phyloP scores from a whole-genome alignment of 2,888 invertebrate genomes.

The Scaptomyza flava region DNA sequence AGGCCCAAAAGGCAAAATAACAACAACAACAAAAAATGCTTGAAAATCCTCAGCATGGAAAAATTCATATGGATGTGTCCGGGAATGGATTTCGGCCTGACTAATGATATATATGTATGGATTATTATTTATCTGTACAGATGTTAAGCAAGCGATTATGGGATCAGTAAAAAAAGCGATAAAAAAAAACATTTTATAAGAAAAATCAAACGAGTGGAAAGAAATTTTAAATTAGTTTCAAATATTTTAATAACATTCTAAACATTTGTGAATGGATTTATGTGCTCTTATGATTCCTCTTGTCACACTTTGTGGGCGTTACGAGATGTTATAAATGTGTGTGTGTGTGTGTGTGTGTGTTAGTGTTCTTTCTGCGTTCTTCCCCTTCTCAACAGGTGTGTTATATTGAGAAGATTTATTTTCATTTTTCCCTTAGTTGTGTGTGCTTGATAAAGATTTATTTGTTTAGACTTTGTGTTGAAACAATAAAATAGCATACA shows the following conservation, averaged over 20 bases:
- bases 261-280: constrained; percentile 82
- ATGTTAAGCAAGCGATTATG: constrained; percentile 70
- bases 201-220: constrained; percentile 40
- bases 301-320: constrained; percentile 78
- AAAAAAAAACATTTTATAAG: constrained; percentile 24
- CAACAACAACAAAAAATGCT: constrained; percentile 51
- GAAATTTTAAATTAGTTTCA: constrained; percentile 72
- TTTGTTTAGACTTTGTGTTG: constrained; percentile 67
- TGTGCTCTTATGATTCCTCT: constrained; percentile 62
- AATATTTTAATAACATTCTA: constrained; percentile 82
- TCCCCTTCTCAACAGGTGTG: constrained; percentile 68
- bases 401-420: constrained; percentile 64
- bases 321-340: constrained; percentile 17
- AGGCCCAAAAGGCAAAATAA: constrained; percentile 23
- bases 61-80: constrained; percentile 21
- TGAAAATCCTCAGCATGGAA: constrained; percentile 16
- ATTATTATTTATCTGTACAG: constrained; percentile 67
- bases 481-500: constrained; percentile 21
- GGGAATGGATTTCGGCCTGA: constrained; percentile 67
- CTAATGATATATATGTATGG: constrained; percentile 61
- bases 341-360: constrained; percentile 11
- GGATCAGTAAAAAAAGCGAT: constrained; percentile 42
- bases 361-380: constrained; percentile 3
- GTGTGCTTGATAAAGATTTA: constrained; percentile 71
- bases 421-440: constrained; percentile 46